Evolutionary conservation across 2,888 invertebrate genomes (phyloP), one percentile per base, ranked within the genome.

Genomic region (Dastarcus helophoroides): DNA sequence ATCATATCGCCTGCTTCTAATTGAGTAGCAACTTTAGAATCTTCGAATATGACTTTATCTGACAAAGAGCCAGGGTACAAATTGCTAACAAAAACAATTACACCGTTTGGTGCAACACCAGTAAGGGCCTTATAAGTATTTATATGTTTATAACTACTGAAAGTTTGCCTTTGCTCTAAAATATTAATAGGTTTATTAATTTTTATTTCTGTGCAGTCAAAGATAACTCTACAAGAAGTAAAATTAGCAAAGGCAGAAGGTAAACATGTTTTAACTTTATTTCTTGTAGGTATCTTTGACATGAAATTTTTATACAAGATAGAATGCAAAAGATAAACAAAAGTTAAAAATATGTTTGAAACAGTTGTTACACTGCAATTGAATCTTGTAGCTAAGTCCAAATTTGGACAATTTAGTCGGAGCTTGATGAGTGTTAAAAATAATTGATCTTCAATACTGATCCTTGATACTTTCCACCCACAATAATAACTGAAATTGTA

Each of bases 1-100:
- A 46, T 37, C 14, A 47, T 27, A 29, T 48, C 46, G 8, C 46
- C 43, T 9, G 36, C 9, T 7, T 16, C 38, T 29, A 49, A 29
- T n/a, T 41, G 26, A 6, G 39, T 11, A 8, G 40, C 17, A 9
- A 47, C 17, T 8, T 33, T 35, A 31, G 36, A 40, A 26, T 42
- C 22, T 22, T 37, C 26, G 16, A n/a, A n/a, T n/a, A n/a, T n/a
- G n/a, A n/a, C n/a, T n/a, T n/a, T n/a, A n/a, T n/a, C n/a, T n/a
- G 4, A 38, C 36, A 31, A 47, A 9, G 21, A 19, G 3, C 26
- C 31, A 25, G 26, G 17, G 24, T 29, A 34, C 32, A 35, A 13
- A 4, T 8, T n/a, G n/a, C 27, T 27, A 2, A 35, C 24, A 27
- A 16, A 35, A 3, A 32, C 32, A 14, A 32, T 14, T 4, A 35